phyloP scores from a whole-genome alignment of 1,140 invertebrate species.

The Hyphantria cunea region DNA sequence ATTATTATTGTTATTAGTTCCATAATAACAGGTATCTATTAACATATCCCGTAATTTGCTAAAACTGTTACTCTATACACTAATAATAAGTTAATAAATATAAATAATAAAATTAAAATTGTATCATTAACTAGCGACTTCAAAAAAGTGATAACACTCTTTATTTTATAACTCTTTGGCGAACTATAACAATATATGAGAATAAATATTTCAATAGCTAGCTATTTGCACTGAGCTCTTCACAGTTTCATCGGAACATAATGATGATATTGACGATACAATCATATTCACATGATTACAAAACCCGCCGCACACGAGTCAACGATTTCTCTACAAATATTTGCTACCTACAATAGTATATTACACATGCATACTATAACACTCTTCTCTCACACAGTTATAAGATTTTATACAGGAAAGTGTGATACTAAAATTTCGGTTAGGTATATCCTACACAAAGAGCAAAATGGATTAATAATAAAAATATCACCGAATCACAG shows the following conservation, averaged over 20 bases:
- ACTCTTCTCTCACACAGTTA: too few relatives aligned
- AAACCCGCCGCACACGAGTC: background rate
- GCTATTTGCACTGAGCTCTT: slow-evolving; percentile 59
- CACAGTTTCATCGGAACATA: slow-evolving; percentile 12
- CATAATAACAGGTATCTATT: slow-evolving; percentile 52
- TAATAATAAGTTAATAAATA: slow-evolving; percentile 24
- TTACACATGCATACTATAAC: background rate
- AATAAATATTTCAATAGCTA: slow-evolving; percentile 70
- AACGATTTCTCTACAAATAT: too few relatives aligned
- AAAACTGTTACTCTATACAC: slow-evolving; percentile 28
- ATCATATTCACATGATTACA: slow-evolving; percentile 5
- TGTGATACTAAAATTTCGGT: too few relatives aligned
- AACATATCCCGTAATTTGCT: slow-evolving; percentile 40
- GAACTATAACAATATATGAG: slow-evolving; percentile 76
- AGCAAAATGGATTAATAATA: too few relatives aligned
- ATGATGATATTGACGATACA: background rate
- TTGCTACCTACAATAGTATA: background rate
- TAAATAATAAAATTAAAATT: slow-evolving; percentile 36
- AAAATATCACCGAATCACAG: too few relatives aligned
- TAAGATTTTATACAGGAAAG: too few relatives aligned
- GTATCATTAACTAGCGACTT: slow-evolving; percentile 62
- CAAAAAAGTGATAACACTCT: slow-evolving; percentile 65
- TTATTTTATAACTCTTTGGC: slow-evolving; percentile 69
- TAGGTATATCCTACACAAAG: too few relatives aligned
- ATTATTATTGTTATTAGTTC: slow-evolving; percentile 77